Base-by-base conservation (phyloP, 2,113 vertebrate species). In the Rafetus swinhoei region DNA sequence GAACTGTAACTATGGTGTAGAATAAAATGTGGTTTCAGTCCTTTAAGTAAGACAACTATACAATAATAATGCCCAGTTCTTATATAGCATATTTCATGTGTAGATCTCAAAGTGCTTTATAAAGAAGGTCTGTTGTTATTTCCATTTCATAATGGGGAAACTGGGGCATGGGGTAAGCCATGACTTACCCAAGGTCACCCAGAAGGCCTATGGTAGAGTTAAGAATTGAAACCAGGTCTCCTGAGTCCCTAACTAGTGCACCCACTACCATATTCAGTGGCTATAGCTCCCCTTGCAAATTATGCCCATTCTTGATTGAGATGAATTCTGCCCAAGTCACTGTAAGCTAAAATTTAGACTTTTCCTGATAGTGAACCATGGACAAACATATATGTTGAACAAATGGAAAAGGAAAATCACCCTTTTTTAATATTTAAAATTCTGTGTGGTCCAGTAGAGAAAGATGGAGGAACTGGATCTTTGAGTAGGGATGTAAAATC, bases 21-120 rank as follows among this genome's bases (percentile, higher is more conserved):
- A 55, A 21, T 53, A 72, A 76, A 76, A 59, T 56, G 35, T 4
- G 3, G 29, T 79, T 79, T 52, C 0, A 0, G 45, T 59, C 27
- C 83, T 65, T n/a, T 53, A 82, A 82, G 52, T 27, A 57, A 50
- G 24, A 55, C 0, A 9, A 45, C 14, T 16, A 14, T 0, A 54
- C 62, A 69, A n/a, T 69, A 69, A 69, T 69, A 69, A 18, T 32
- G 32, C 15, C 29, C 29, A 69, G 15, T 15, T 69, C 29, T 69
- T n/a, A 18, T 32, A 69, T 69, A 69, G 62, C 29, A n/a, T 32
- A 18, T 69, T 65, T 69, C 32, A 69, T n/a, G 27, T 69, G 62
- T 69, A 69, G 29, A 4, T 32, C 62, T 69, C 62, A 18, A 18
- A 69, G 62, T n/a, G 29, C 32, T 69, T 69, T 69, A n/a, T 32